A percentile compares a stretch with the other conserved stretches of the same genome.
Conservation (phyloP, 2,888 invertebrate genomes). For the Macropis europaea region DNA sequence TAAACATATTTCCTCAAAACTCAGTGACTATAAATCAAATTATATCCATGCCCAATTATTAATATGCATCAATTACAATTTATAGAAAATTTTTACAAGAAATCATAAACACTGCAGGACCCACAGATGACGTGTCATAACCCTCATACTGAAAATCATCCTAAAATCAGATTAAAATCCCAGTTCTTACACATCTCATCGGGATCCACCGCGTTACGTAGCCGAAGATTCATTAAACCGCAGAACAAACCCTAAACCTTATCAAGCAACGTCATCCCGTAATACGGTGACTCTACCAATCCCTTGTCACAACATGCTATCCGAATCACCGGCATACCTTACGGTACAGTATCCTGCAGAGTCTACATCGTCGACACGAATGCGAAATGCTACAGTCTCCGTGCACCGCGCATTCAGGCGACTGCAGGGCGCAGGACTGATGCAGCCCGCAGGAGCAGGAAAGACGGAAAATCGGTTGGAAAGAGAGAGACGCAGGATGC, state of each 20-base stretch:
- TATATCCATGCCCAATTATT: too few relatives aligned
- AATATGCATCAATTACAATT: too few relatives aligned
- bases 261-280: not conserved
- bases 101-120: too few relatives aligned
- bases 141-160: too few relatives aligned
- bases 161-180: too few relatives aligned
- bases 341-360: not conserved
- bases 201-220: not conserved
- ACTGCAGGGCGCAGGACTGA: constrained; percentile 18
- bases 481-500: constrained; percentile 16
- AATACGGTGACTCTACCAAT: constrained; percentile 13
- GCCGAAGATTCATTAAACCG: not conserved
- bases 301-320: constrained; percentile 23
- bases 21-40: too few relatives aligned
- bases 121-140: too few relatives aligned
- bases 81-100: too few relatives aligned
- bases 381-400: not conserved
- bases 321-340: constrained; percentile 27
- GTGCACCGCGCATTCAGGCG: not conserved
- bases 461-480: constrained; percentile 2
- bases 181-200: not conserved
- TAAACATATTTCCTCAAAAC: too few relatives aligned
- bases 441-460: not conserved
- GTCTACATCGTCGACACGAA: constrained; percentile 4
- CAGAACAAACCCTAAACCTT: constrained; percentile 19